Evolutionary conservation across 53 echinoderm and acorn worm genomes (phyloP).

Genomic region (Mesocentrotus franciscanus): DNA sequence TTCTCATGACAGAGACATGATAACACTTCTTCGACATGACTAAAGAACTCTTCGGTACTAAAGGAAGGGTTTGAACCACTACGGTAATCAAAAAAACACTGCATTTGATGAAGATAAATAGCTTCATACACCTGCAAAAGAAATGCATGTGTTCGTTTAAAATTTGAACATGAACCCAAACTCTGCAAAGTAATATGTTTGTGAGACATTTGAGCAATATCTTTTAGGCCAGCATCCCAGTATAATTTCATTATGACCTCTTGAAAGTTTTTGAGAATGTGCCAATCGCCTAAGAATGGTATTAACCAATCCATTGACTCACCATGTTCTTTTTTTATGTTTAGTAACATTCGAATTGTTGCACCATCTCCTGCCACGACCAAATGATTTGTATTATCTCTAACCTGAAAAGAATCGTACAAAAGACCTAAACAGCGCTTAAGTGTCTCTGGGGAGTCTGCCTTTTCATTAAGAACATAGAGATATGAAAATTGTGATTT

Average conservation of each 20-base stretch:
- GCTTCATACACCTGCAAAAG: conserved; percentile 73
- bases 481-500: conserved; percentile 50
- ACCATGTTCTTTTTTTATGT: conserved; percentile 39
- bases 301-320: conserved; percentile 71
- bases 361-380: conserved; percentile 60
- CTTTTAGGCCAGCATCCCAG: conserved; percentile 66
- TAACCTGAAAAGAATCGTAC: conserved; percentile 38
- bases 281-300: conserved; percentile 83
- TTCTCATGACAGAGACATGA: neutral
- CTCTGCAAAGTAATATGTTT: conserved; percentile 61
- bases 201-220: conserved; percentile 58
- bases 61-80: neutral
- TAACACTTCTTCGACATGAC: conserved; percentile 35
- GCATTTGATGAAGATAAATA: conserved; percentile 66
- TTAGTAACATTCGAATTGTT: conserved; percentile 17
- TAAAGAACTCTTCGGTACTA: conserved; percentile 39
- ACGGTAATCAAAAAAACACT: conserved; percentile 62
- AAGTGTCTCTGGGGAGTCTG: conserved; percentile 53
- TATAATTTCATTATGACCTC: conserved; percentile 68
- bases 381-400: conserved; percentile 45
- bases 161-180: conserved; percentile 66
- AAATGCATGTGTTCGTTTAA: conserved; percentile 73
- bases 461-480: conserved; percentile 28
- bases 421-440: conserved; percentile 13
- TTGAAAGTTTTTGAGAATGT: conserved; percentile 80